Evolutionary conservation across 2,797 vertebrate genomes (phyloP).

Genomic region (Phoeniculus purpureus): DNA sequence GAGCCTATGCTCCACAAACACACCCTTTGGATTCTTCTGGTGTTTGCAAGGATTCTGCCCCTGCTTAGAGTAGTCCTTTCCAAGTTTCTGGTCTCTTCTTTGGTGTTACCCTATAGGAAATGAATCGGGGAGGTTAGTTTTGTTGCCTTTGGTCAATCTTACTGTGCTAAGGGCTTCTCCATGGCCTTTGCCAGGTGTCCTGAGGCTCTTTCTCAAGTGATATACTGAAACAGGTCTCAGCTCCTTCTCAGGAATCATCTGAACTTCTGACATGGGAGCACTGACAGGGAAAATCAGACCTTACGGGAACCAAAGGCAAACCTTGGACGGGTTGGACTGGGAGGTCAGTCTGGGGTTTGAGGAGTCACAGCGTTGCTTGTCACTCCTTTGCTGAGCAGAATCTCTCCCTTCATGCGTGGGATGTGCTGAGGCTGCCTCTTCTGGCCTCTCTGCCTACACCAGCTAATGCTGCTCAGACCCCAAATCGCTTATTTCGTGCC

Average conservation of each 20-base stretch:
- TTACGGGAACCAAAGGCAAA: background rate
- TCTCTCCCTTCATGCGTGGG: background rate
- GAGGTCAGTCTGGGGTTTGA: rapidly evolving
- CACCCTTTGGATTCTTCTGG: background rate
- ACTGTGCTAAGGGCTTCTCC: background rate
- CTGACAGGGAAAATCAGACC: background rate
- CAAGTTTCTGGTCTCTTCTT: background rate
- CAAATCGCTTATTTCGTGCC: background rate
- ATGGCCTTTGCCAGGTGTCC: background rate
- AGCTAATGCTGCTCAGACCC: background rate
- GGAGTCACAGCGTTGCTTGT: background rate
- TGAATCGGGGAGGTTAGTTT: background rate
- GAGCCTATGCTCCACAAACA: background rate
- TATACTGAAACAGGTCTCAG: too few relatives aligned
- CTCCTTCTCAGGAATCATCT: background rate
- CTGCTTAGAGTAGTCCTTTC: background rate
- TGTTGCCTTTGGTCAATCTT: background rate
- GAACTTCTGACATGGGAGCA: background rate
- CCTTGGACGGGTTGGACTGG: background rate
- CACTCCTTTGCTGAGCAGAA: background rate
- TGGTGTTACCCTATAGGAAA: background rate
- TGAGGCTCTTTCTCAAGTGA: background rate
- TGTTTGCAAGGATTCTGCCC: too few relatives aligned
- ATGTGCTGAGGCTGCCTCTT: background rate
- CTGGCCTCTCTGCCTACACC: background rate